Conservation (phyloP, 2,888 invertebrate genomes). For the Phengaris arion region DNA sequence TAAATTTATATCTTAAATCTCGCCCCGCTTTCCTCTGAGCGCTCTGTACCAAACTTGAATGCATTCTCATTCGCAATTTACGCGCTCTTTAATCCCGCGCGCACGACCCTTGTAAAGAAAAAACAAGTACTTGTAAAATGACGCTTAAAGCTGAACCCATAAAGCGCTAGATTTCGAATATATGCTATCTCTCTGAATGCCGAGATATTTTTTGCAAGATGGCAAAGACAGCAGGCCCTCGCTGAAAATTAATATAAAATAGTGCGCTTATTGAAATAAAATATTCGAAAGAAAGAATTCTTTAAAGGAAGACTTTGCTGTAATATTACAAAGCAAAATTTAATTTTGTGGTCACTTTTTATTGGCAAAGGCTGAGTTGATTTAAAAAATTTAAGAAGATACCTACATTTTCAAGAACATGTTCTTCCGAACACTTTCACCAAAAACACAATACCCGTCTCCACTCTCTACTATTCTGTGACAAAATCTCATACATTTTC, state of each 20-base stretch:
- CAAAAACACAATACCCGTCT: neutral
- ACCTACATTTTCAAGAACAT: neutral
- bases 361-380: neutral
- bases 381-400: neutral
- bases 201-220: neutral
- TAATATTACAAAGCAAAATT: neutral
- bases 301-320: neutral
- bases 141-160: conserved; percentile 33
- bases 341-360: conserved; percentile 8
- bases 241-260: conserved; percentile 25
- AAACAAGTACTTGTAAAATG: conserved; percentile 37
- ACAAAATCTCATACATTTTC: neutral
- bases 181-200: conserved; percentile 27
- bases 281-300: conserved; percentile 1
- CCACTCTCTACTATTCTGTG: neutral
- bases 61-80: conserved; percentile 69
- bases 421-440: neutral
- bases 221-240: conserved; percentile 6
- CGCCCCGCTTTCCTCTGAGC: conserved; percentile 57
- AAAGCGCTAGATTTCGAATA: conserved; percentile 33
- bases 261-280: conserved; percentile 21
- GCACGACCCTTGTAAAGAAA: conserved; percentile 40
- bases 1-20: conserved; percentile 75
- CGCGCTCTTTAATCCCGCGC: conserved; percentile 63
- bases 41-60: conserved; percentile 64